Conservation (phyloP, 2,888 invertebrate species). For the Sabellastarte sp. region DNA sequence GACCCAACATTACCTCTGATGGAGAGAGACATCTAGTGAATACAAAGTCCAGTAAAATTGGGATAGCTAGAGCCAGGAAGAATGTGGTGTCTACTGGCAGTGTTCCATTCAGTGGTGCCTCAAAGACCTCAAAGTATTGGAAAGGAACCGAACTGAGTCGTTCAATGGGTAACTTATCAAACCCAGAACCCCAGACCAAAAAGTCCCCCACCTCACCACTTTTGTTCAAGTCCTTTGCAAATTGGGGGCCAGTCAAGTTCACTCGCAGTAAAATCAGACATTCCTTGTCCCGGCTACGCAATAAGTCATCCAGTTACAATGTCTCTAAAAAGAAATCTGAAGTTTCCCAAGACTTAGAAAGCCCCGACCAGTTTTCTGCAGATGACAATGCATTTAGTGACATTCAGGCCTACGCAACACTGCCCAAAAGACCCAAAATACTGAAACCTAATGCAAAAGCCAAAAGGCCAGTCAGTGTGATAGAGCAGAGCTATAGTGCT, state of each 20-base stretch:
- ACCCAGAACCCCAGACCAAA: no score
- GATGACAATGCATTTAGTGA: no score
- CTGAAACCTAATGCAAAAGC: no score
- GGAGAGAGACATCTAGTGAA: background rate
- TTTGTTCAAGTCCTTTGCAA: no score
- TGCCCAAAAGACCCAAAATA: background rate
- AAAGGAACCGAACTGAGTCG: background rate
- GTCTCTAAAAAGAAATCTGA: no score
- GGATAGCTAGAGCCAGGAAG: background rate
- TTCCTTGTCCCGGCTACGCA: background rate
- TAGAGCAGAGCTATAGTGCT: no score
- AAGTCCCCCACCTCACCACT: no score
- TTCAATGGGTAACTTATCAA: background rate
- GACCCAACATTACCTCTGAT: background rate
- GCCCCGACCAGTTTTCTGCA: background rate
- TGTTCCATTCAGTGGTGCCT: background rate
- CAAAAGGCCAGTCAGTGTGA: no score
- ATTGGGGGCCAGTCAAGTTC: background rate
- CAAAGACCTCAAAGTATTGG: background rate
- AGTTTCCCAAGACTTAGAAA: background rate
- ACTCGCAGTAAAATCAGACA: background rate
- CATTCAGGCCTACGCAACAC: background rate
- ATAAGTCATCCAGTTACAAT: background rate
- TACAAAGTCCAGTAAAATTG: background rate
- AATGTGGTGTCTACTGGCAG: background rate